These are phyloP conservation scores for Oligia strigilis DNA, from an alignment of 2,888 invertebrate genomes.

Conservation along the genomic window DNA sequence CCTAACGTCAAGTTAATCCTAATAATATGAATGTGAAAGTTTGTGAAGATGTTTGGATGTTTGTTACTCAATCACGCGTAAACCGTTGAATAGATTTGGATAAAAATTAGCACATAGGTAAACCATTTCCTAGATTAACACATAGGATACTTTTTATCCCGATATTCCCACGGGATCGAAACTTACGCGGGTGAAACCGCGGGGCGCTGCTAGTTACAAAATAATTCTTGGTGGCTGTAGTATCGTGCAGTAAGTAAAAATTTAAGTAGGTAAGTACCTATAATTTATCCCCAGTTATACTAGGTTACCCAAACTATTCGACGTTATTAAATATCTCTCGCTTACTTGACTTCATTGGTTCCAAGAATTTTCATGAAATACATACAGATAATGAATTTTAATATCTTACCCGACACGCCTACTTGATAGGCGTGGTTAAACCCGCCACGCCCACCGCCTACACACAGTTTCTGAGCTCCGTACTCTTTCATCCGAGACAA, in stretches of 20 bases:
- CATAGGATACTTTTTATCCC: too few relatives aligned
- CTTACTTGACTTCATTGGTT: conserved; percentile 7
- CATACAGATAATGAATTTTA: conserved; percentile 69
- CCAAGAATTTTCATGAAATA: conserved; percentile 43
- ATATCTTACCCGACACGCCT: conserved; percentile 79
- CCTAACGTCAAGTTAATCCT: background rate
- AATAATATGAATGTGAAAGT: too few relatives aligned
- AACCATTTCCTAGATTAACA: too few relatives aligned
- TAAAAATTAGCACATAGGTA: too few relatives aligned
- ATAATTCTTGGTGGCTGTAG: background rate
- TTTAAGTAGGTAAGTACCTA: background rate
- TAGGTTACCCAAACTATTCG: background rate
- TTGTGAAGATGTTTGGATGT: too few relatives aligned
- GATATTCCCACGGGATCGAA: too few relatives aligned
- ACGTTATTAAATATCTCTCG: background rate
- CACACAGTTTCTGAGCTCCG: conserved; percentile 74
- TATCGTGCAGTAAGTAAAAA: background rate
- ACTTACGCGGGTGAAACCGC: too few relatives aligned
- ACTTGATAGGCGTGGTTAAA: conserved; percentile 80
- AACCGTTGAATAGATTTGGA: too few relatives aligned
- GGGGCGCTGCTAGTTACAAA: background rate
- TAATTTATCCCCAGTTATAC: background rate
- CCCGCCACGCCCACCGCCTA: conserved; percentile 85
- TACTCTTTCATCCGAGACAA: conserved; percentile 80
- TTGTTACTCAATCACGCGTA: too few relatives aligned